phyloP scores from a whole-genome alignment of 2,888 invertebrate species.

The Malthinus flaveolus region DNA sequence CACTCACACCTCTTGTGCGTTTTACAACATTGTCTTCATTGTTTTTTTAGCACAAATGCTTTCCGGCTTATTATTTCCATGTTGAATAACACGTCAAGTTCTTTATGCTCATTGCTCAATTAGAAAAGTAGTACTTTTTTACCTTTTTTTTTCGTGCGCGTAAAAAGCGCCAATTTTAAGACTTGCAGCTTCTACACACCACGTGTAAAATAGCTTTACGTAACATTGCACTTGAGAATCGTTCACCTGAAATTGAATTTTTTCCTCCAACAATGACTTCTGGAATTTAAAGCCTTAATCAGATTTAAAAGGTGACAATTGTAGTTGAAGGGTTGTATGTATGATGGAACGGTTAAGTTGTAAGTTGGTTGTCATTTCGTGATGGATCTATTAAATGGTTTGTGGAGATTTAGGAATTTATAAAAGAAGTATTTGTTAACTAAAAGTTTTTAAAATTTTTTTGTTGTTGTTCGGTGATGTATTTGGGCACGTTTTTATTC shows the following conservation, averaged over 20 bases:
- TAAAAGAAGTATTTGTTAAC: slow-evolving; percentile 29
- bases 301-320: slow-evolving; percentile 33
- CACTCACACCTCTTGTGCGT: slow-evolving; percentile 5
- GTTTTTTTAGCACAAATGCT: slow-evolving; percentile 3
- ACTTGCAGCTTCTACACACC: neutral
- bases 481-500: slow-evolving; percentile 19
- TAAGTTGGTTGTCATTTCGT: slow-evolving; percentile 26
- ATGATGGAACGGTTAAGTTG: slow-evolving; percentile 30
- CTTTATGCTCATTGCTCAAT: too few relatives aligned
- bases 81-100: too few relatives aligned
- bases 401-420: slow-evolving; percentile 27
- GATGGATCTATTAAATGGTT: slow-evolving; percentile 33
- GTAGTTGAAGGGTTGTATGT: slow-evolving; percentile 24
- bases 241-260: slow-evolving; percentile 3
- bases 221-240: neutral
- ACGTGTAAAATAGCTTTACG: neutral
- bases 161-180: neutral
- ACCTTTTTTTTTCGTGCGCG: neutral
- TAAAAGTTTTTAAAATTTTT: slow-evolving; percentile 21
- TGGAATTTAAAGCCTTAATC: slow-evolving; percentile 29
- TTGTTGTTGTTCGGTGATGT: slow-evolving; percentile 28
- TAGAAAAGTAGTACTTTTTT: too few relatives aligned
- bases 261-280: slow-evolving; percentile 27
- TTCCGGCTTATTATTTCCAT: neutral
- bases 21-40: neutral